Evolutionary conservation across 2,113 vertebrate genomes (phyloP), one percentile per base, ranked within the genome.

Genomic region (Labrus mixtus): DNA sequence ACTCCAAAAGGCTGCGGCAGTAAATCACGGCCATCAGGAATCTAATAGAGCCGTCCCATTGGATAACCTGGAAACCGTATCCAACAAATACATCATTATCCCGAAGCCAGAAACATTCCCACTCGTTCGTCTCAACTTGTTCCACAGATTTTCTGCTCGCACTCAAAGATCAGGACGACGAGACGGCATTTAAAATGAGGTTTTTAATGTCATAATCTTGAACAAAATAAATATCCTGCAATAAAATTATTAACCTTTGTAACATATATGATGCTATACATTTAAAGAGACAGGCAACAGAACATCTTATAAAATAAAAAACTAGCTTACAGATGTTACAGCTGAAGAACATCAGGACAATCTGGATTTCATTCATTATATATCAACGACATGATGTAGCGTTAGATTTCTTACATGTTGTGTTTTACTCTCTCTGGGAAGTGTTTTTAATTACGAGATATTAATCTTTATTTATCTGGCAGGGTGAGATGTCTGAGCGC

Each of bases 211-310:
- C 36, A 65, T 45, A 53, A 51, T 60, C 23, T 54, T 23, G 59
- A 33, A 67, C 48, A 60, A 67, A 79, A 79, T 73, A 79, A 79
- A 67, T 72, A 79, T 72, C 57, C 23, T 36, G 37, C 46, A 78
- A 46, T 58, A 58, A 66, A 72, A 65, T 43, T 69, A 69, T 56
- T n/a, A 45, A 53, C 74, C 22, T 22, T 29, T n/a, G 0, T 43
- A 43, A 33, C 43, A 43, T 22, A 43, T 22, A 37, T 46, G 67
- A 37, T 17, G 55, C 15, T 20, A 15, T 25, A 66, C 76, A 72
- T 54, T 37, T 64, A 1, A 41, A 58, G 29, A 29, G 13, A 12
- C 20, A 41, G 16, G 13, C 59, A 6, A 33, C 58, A 41, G 53
- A 68, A 67, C 72, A 57, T 65, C 19, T 16, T 12, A 74, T 29